These are phyloP conservation scores for Smutsia temminckii DNA, from an alignment of 2,797 vertebrate genomes.

Conservation along the genomic window DNA sequence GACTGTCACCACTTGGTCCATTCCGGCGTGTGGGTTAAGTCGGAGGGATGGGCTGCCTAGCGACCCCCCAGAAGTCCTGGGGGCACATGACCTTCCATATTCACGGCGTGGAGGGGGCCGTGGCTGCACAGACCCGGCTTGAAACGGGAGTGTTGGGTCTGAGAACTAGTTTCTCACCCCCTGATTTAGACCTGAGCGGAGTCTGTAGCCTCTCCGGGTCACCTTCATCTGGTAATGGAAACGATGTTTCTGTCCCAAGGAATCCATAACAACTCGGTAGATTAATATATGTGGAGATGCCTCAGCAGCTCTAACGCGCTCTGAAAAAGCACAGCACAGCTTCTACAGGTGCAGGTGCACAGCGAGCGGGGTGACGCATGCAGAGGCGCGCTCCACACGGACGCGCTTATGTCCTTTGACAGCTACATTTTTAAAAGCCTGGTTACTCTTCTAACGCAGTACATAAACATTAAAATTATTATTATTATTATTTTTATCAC, in stretches of 20 bases:
- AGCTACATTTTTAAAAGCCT: neutral
- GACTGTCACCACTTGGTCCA: neutral
- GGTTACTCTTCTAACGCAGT: neutral
- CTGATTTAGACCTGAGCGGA: neutral
- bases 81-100: accelerated
- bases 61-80: neutral
- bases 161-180: neutral
- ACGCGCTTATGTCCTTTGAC: neutral
- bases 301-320: neutral
- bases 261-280: neutral
- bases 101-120: accelerated
- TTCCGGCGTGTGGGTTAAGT: neutral
- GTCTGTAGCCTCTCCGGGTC: neutral
- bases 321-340: neutral
- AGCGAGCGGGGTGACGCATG: neutral
- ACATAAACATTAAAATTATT: neutral
- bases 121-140: neutral
- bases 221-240: neutral
- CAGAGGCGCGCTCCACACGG: neutral
- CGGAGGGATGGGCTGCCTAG: neutral
- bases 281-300: neutral
- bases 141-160: neutral
- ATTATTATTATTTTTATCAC: neutral
- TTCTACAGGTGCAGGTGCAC: neutral
- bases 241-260: neutral